Conservation (phyloP, 2,888 invertebrate species). For the Lochmaea crataegi region DNA sequence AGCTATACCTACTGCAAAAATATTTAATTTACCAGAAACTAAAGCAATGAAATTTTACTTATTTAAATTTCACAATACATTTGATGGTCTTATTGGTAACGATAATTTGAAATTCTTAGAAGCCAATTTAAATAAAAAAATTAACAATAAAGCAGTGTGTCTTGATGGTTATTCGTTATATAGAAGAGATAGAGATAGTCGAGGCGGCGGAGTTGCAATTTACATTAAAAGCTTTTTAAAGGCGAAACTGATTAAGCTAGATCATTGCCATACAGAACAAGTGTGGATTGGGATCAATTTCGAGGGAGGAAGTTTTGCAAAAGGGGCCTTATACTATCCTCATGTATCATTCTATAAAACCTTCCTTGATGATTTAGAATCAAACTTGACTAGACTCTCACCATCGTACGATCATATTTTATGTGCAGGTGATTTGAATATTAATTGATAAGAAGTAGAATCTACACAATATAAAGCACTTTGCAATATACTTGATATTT, state of each 20-base stretch:
- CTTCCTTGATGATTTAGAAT: too few species aligned
- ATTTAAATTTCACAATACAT: too few species aligned
- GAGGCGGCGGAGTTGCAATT: conserved; percentile 8
- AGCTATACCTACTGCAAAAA: too few species aligned
- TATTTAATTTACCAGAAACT: too few species aligned
- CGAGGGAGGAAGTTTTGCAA: not conserved
- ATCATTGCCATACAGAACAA: not conserved
- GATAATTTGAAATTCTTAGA: too few species aligned
- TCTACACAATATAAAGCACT: not conserved
- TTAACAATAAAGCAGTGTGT: too few species aligned
- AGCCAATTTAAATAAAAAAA: too few species aligned
- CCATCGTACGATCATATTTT: not conserved
- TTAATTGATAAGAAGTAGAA: conserved; percentile 8
- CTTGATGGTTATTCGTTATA: conserved; percentile 1
- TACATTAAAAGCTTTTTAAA: conserved; percentile 8
- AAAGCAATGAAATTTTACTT: too few species aligned
- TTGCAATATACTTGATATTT: too few species aligned
- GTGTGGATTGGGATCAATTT: not conserved
- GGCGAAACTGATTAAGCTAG: not conserved
- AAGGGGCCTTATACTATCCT: not conserved
- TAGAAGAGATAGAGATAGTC: not conserved
- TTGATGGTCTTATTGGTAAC: too few species aligned
- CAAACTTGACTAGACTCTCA: too few species aligned
- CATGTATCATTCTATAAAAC: not conserved
- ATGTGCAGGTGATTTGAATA: conserved; percentile 12